Evolutionary conservation across 2,888 invertebrate species (phyloP), one percentile per base, ranked within the genome.

Genomic region (Syritta pipiens): DNA sequence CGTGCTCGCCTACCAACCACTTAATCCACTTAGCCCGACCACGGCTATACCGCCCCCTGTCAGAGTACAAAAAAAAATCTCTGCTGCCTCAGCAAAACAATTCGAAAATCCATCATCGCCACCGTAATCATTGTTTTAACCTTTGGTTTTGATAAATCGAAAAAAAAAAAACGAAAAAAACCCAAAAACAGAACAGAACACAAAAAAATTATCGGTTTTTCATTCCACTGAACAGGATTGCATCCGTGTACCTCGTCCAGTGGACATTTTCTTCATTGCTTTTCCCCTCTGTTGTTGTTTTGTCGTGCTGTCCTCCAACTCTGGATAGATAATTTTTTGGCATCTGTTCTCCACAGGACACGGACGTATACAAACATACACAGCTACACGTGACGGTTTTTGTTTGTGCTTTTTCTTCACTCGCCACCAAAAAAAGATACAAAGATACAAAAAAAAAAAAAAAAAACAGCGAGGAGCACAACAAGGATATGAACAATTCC

Each of bases 101-200:
- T 17, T 22, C 14, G 14, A 32, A 49, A 14, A 51, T 51, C 24
- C 67, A 75, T 75, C 67, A 75, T 60, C 32, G 57, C 42, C 67
- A 75, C n/a, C 67, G 60, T 75, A 67, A 75, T 75, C 53, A 59
- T 48, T 60, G 37, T n/a, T 55, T 75, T 67, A 75, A 75, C 67
- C 59, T 67, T 55, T 67, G 37, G 44, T n/a, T n/a, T 12, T 40
- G 67, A 60, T 53, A 60, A 53, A 75, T 49, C 24, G 6, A 24
- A 32, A n/a, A 51, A n/a, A 40, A 22, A 30, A n/a, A 37, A 37
- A 57, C 32, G n/a, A n/a, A n/a, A n/a, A n/a, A n/a, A n/a, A n/a
- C n/a, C n/a, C n/a, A n/a, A n/a, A n/a, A n/a, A n/a, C n/a, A n/a
- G n/a, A n/a, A n/a, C n/a, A n/a, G n/a, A n/a, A n/a, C n/a, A n/a